Base-by-base conservation (phyloP, 2,797 vertebrate species). In the Phataginus tetradactyla region DNA sequence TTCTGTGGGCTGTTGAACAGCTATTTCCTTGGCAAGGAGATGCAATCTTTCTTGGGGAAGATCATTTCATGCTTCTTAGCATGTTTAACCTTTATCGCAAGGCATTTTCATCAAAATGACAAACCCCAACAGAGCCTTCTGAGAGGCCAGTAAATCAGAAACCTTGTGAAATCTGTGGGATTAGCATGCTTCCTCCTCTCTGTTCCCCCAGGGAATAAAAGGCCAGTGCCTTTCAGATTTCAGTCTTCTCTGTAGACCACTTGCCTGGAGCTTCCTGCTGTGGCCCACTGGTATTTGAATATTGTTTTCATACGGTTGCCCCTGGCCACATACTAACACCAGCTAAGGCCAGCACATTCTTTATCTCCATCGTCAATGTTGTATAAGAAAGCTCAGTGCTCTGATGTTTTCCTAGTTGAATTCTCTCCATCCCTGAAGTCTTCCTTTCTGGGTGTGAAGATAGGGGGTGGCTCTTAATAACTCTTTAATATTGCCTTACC, bases 81-180 rank as follows among this genome's bases (percentile, higher is more conserved):
- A 94, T 97, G 71, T 96, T 98, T 97, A 98, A 98, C 98, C 97
- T 95, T 97, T 96, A 61, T 4, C 87, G 86, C 88, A 93, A 96
- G 66, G 32, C 91, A n/a, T 92, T 97, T 90, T 98, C 72, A 97
- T 98, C 97, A 96, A 97, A 98, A 91, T 97, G 96, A 95, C 95
- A 98, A 87, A 97, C 85, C 97, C 78, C 92, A 96, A 15, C 78
- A 97, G 87, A 89, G 96, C 93, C 86, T 97, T 85, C 79, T 49
- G 86, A 98, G 96, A 96, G 97, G 83, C 81, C 78, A 87, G 96
- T 98, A 97, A 98, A 98, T 98, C 95, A 98, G 95, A 98, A 96
- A 84, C 83, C 0, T 0, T 91, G 63, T 91, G 91, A 96, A 97
- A 95, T 97, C 85, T 45, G 32, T 68, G 61, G 97, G 96, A 97